Percentiles rank a stretch among this genome's conserved stretches.
Conservation (phyloP, 1,140 invertebrate species). For the Drosophila biarmipes region DNA sequence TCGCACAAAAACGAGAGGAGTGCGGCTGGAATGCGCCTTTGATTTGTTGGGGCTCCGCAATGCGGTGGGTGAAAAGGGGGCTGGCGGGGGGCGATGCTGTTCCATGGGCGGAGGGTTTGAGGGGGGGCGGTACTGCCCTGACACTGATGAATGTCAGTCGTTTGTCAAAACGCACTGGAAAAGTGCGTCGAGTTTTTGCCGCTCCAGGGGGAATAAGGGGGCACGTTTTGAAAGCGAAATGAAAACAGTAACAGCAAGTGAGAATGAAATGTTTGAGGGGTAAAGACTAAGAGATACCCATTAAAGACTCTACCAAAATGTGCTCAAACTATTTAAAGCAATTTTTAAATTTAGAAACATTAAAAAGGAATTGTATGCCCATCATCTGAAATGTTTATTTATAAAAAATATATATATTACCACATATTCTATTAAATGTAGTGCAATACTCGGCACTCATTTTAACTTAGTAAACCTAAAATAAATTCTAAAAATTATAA, state of each 20-base stretch:
- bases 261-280: not conserved
- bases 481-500: too few relatives aligned
- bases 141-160: constrained; percentile 82
- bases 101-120: not conserved
- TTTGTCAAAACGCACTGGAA: constrained; percentile 81
- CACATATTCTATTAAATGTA: too few relatives aligned
- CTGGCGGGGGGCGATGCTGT: not conserved
- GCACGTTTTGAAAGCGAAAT: constrained; percentile 41
- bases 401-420: too few relatives aligned
- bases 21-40: constrained; percentile 74
- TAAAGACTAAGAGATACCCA: not conserved
- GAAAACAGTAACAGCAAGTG: constrained; percentile 59
- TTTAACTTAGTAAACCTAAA: too few relatives aligned
- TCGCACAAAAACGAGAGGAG: constrained; percentile 35
- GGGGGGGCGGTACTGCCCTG: constrained; percentile 31
- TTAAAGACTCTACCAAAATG: too few relatives aligned
- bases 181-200: constrained; percentile 59
- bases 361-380: too few relatives aligned
- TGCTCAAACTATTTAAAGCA: too few relatives aligned
- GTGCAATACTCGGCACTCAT: too few relatives aligned
- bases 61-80: constrained; percentile 6
- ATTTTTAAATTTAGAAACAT: too few relatives aligned
- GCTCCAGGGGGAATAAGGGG: constrained; percentile 16
- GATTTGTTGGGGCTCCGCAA: constrained; percentile 69
- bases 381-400: too few relatives aligned